Conservation (phyloP, 2,888 invertebrate species). For the Scaptomyza flava region DNA sequence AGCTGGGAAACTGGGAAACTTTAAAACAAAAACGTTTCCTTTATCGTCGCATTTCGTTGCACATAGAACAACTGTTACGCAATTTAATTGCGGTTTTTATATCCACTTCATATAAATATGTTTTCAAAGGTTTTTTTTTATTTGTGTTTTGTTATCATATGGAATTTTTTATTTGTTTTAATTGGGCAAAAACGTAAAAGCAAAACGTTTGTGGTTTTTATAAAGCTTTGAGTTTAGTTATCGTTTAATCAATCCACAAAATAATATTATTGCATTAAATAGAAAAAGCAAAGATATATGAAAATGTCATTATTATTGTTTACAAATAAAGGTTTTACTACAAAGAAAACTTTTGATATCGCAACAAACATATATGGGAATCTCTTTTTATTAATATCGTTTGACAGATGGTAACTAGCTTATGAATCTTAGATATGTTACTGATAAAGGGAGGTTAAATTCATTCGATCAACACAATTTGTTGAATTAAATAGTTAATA, state of each 20-base stretch:
- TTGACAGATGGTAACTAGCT: too few species aligned
- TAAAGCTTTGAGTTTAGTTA: neutral
- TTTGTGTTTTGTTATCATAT: neutral
- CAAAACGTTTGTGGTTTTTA: neutral
- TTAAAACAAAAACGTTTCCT: slow-evolving; percentile 14
- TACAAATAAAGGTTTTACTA: too few species aligned
- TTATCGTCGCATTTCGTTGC: slow-evolving; percentile 5
- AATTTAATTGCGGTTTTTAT: slow-evolving; percentile 24
- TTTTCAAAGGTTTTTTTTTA: neutral
- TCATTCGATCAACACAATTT: too few species aligned
- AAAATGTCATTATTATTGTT: neutral
- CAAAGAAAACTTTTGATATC: too few species aligned
- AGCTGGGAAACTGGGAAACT: neutral
- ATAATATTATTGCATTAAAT: neutral
- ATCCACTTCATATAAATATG: slow-evolving; percentile 9
- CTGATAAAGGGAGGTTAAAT: too few species aligned
- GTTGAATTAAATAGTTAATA: too few species aligned
- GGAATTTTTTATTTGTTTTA: neutral
- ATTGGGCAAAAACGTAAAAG: neutral
- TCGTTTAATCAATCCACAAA: neutral
- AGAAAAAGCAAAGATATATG: neutral
- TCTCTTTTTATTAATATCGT: too few species aligned
- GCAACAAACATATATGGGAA: too few species aligned
- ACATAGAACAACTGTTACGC: slow-evolving; percentile 17
- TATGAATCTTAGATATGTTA: too few species aligned